Evolutionary conservation across 1,140 invertebrate genomes (phyloP).

Genomic region (Musca vetustissima): DNA sequence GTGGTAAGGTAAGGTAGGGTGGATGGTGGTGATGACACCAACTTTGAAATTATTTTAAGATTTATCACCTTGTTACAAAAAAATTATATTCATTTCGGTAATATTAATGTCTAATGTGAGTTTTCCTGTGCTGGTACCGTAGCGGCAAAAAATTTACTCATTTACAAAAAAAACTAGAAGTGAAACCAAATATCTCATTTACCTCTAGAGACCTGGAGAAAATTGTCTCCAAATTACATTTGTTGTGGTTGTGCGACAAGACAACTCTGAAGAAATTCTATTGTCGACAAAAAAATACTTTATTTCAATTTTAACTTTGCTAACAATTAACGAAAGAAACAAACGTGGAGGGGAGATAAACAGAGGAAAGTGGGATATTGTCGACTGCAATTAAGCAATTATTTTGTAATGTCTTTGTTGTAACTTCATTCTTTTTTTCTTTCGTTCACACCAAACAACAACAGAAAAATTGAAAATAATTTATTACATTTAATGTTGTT

Average conservation of each 20-base stretch:
- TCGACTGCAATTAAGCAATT: conserved; percentile 31
- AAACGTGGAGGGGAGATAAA: too few species aligned
- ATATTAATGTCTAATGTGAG: too few species aligned
- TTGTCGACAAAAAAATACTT: background rate
- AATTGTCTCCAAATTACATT: background rate
- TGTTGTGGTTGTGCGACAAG: background rate
- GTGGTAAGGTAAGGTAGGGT: too few species aligned
- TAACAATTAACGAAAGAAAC: conserved; percentile 6
- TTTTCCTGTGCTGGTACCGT: too few species aligned
- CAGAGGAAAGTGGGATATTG: too few species aligned
- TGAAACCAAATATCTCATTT: background rate
- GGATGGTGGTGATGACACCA: too few species aligned
- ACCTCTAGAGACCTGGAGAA: background rate
- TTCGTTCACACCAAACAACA: background rate
- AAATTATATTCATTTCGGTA: conserved; percentile 6
- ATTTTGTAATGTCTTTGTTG: conserved; percentile 17
- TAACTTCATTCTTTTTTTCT: background rate
- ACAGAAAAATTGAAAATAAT: conserved; percentile 21
- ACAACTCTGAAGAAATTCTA: background rate
- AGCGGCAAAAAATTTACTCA: too few species aligned
- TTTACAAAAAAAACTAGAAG: too few species aligned
- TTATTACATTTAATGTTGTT: conserved; percentile 27
- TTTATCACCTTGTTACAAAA: conserved; percentile 19
- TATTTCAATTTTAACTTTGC: conserved; percentile 17
- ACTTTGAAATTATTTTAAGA: conserved; percentile 7